A percentile compares a stretch with the other conserved stretches of the same genome.
These are phyloP conservation scores for Sisor rabdophorus DNA, from an alignment of 2,113 vertebrate genomes.

Conservation along the genomic window DNA sequence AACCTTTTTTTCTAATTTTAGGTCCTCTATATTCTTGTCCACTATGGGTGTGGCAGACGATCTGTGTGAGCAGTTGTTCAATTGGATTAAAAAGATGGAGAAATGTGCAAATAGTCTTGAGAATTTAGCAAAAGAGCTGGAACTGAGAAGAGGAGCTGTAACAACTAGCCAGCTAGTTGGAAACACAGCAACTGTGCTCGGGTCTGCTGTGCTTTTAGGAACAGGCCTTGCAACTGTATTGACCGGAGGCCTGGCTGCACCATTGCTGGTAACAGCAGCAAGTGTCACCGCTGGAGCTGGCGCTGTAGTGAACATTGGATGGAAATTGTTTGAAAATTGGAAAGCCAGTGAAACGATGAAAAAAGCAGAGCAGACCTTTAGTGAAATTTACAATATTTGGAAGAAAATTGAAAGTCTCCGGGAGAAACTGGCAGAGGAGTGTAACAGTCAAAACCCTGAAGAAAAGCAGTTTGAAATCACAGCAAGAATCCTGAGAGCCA, in stretches of 20 bases:
- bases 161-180: background rate
- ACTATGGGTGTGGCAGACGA: conserved; percentile 12
- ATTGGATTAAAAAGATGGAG: background rate
- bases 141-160: background rate
- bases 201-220: background rate
- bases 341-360: conserved; percentile 14
- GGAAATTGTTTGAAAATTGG: background rate
- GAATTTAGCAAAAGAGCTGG: background rate
- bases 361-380: background rate
- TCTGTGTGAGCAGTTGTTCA: background rate
- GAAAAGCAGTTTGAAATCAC: conserved; percentile 3
- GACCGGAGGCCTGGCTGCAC: conserved; percentile 18
- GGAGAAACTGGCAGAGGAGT: background rate
- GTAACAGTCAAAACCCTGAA: background rate
- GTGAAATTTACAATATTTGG: background rate
- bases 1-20: background rate
- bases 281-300: background rate
- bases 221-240: background rate
- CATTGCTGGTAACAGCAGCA: background rate
- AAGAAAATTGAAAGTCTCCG: background rate
- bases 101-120: background rate
- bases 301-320: background rate
- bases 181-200: conserved; percentile 5
- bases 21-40: background rate
- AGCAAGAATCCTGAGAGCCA: conserved; percentile 9